Base-by-base conservation (phyloP, 2,113 vertebrate species). In the Chloropsis cyanopogon region DNA sequence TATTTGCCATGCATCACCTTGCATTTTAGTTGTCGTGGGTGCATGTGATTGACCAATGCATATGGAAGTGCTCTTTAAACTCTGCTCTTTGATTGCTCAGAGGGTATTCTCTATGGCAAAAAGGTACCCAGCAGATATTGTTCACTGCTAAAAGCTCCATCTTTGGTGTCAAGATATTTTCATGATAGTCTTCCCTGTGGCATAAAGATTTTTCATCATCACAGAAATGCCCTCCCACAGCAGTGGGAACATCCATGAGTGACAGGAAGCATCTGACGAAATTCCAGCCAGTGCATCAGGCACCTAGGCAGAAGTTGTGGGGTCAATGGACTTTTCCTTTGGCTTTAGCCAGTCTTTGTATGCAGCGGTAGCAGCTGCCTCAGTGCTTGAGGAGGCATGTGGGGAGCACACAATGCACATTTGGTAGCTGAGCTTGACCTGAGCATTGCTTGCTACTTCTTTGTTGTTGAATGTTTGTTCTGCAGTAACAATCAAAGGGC, bases 381-480 rank as follows among this genome's bases (percentile, higher is more conserved):
- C 28, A 12, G 50, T 49, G 82, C 71, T 86, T 4, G 12, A 69
- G 77, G 29, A 86, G 56, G 37, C 47, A 39, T 7, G 31, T 7
- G 9, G 66, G 59, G 42, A 76, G 13, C 54, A 29, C n/a, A 86
- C 42, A 95, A 18, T n/a, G 47, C 35, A 86, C 63, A 41, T 41
- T 72, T 7, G 5, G 75, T 89, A 52, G 79, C 90, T 87, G 82
- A 73, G 76, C 60, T 78, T 96, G 95, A 80, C 85, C 88, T 37
- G 42, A 80, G 44, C 35, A 14, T 47, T 86, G 21, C 90, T 94
- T 80, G 50, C 75, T 92, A 4, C 9, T 29, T 83, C 93, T 96
- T 96, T 96, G 88, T 96, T 97, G 64, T 81, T 0, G 5, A 86
- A 78, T 96, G 86, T 97, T 97, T 97, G 88, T 65, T 94, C 82